Percentiles rank a stretch among this genome's conserved stretches.
Conservation (phyloP, 2,888 invertebrate genomes). For the Synanthedon tipuliformis region DNA sequence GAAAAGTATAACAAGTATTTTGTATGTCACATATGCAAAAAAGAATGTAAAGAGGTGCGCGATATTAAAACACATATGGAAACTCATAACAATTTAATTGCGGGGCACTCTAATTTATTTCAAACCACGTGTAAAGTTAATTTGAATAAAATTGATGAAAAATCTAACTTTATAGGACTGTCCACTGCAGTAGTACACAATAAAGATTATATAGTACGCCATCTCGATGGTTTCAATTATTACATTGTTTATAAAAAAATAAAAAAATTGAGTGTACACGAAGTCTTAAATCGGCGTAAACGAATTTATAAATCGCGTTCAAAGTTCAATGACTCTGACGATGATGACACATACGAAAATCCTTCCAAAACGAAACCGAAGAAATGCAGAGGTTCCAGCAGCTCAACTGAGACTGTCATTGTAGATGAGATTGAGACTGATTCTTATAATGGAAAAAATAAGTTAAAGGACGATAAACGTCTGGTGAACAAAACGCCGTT, state of each 20-base stretch:
- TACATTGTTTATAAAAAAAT: constrained; percentile 22
- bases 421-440: constrained; percentile 5
- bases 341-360: constrained; percentile 6
- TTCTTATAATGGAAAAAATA: neutral
- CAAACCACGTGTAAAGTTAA: constrained; percentile 25
- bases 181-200: constrained; percentile 26
- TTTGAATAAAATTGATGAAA: constrained; percentile 30
- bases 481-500: constrained; percentile 18
- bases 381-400: constrained; percentile 23
- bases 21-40: constrained; percentile 28
- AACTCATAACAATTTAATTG: constrained; percentile 16
- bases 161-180: constrained; percentile 32
- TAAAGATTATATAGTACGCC: constrained; percentile 27
- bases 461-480: constrained; percentile 1
- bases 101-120: constrained; percentile 20
- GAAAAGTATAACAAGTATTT: constrained; percentile 20
- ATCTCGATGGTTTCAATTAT: constrained; percentile 19
- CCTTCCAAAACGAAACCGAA: constrained; percentile 11
- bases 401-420: constrained; percentile 24
- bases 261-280: neutral
- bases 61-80: constrained; percentile 14
- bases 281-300: neutral
- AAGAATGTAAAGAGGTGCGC: constrained; percentile 10
- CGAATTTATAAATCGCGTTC: constrained; percentile 6
- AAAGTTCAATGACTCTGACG: constrained; percentile 14